A percentile compares a stretch with the other conserved stretches of the same genome.
Conservation (phyloP, 2,888 invertebrate species). For the Pemphredon lugubris region DNA sequence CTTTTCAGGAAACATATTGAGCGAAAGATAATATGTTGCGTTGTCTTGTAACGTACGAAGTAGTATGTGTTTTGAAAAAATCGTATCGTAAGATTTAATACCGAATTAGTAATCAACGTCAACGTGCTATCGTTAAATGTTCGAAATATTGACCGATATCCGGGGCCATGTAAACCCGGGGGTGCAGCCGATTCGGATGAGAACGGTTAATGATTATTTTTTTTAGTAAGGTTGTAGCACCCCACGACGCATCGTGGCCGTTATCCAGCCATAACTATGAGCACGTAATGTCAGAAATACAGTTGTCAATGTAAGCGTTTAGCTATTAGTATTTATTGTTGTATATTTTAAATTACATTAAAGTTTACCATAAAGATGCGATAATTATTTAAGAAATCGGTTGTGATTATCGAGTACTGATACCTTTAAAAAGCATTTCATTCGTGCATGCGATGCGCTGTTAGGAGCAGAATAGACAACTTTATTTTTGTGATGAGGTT, state of each 20-base stretch:
- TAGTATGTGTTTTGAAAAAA: constrained; percentile 38
- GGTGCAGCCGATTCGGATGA: too few relatives aligned
- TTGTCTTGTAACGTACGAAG: constrained; percentile 18
- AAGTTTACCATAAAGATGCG: constrained; percentile 21
- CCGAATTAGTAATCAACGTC: constrained; percentile 23
- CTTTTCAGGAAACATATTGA: constrained; percentile 10
- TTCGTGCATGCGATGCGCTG: constrained; percentile 18
- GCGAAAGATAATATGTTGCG: constrained; percentile 18
- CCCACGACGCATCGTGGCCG: too few relatives aligned
- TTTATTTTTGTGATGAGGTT: constrained; percentile 34
- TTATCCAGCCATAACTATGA: constrained; percentile 44
- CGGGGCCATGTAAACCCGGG: too few relatives aligned
- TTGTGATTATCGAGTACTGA: constrained; percentile 44
- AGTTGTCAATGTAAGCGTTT: constrained; percentile 4
- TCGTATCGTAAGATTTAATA: constrained; percentile 16
- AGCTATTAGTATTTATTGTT: constrained; percentile 24
- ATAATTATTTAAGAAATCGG: constrained; percentile 28
- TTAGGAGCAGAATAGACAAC: constrained; percentile 10
- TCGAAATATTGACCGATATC: constrained; percentile 13
- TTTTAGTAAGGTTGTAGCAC: too few relatives aligned
- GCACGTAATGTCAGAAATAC: constrained; percentile 16
- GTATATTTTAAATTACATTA: constrained; percentile 19
- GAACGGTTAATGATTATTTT: too few relatives aligned
- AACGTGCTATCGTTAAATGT: constrained; percentile 17
- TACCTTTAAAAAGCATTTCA: constrained; percentile 11